phyloP scores from a whole-genome alignment of 2,113 vertebrate genomes.

The Colossoma macropomum region DNA sequence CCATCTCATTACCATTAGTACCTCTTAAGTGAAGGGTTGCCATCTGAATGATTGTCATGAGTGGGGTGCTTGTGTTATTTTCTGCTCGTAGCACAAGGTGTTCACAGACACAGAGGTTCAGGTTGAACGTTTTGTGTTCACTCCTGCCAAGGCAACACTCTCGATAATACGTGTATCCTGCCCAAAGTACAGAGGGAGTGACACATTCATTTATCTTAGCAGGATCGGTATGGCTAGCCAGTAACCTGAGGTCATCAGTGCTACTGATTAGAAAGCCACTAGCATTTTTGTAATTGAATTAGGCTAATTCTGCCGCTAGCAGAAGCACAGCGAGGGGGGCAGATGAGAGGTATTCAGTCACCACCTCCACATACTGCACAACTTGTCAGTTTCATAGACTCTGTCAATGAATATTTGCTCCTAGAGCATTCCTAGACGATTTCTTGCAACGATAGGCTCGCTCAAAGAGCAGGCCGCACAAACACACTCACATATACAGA shows the following conservation, averaged over 20 bases:
- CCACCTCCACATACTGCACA: not conserved
- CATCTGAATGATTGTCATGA: not conserved
- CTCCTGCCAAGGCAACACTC: not conserved
- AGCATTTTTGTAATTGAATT: conserved; percentile 41
- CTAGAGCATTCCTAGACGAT: not conserved
- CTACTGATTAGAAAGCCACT: conserved; percentile 14
- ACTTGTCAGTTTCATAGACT: not conserved
- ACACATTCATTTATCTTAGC: conserved; percentile 12
- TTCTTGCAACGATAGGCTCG: conserved; percentile 21
- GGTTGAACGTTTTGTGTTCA: not conserved
- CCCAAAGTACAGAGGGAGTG: not conserved
- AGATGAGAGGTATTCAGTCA: conserved; percentile 18
- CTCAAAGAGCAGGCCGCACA: conserved; percentile 31
- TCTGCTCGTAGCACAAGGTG: not conserved
- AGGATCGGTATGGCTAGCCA: not conserved
- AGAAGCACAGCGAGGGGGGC: not conserved
- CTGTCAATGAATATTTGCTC: not conserved
- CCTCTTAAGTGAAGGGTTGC: not conserved
- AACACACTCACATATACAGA: not conserved
- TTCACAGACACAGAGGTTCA: not conserved
- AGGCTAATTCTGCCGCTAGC: conserved; percentile 17
- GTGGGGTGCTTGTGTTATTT: conserved; percentile 15
- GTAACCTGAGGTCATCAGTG: conserved; percentile 23
- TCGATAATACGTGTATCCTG: not conserved
- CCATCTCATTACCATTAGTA: conserved; percentile 25